Base-by-base conservation (phyloP, 2,888 invertebrate genomes). In the Perdita meconis region DNA sequence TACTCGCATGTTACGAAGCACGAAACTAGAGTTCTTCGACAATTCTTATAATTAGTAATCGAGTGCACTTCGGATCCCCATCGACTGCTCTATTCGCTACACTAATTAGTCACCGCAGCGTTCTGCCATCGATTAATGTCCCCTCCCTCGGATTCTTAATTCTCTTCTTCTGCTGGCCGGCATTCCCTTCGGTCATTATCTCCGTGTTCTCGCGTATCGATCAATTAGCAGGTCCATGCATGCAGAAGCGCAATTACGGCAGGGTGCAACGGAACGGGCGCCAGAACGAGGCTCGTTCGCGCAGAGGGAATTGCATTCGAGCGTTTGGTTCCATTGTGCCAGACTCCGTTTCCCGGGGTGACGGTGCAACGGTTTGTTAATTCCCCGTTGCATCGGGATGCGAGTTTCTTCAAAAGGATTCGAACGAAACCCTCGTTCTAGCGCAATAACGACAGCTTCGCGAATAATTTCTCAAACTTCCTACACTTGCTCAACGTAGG, bases 221-320 rank as follows among this genome's bases (percentile, higher is more conserved):
- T 84, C 84, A 84, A 84, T 84, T 84, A 84, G 74, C 69, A 55
- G 44, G 57, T 24, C 57, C 77, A 61, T 65, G 78, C 84, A 78
- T 77, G 84, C 84, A 82, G 84, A 84, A 82, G 84, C 85, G 84
- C 84, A 84, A 84, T 84, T 84, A 84, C 71, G 22, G 71, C 67
- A 68, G 71, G 72, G 83, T 80, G 82, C 82, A 83, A 30, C 80
- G 78, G 56, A 72, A 83, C 68, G 78, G 78, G 78, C 75, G 78
- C 80, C 63, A 71, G 51, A 64, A 70, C 65, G 19, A 47, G 61
- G 34, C 55, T 44, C 61, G 71, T 70, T 73, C 36, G 57, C 50
- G 24, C 40, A 61, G 36, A 66, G 75, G 78, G 64, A 82, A 68
- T 79, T 61, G 78, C 19, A 19, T 74, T 67, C 69, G 82, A 67